These are phyloP conservation scores for Anhinga anhinga DNA, from an alignment of 2,113 vertebrate species.

Conservation along the genomic window DNA sequence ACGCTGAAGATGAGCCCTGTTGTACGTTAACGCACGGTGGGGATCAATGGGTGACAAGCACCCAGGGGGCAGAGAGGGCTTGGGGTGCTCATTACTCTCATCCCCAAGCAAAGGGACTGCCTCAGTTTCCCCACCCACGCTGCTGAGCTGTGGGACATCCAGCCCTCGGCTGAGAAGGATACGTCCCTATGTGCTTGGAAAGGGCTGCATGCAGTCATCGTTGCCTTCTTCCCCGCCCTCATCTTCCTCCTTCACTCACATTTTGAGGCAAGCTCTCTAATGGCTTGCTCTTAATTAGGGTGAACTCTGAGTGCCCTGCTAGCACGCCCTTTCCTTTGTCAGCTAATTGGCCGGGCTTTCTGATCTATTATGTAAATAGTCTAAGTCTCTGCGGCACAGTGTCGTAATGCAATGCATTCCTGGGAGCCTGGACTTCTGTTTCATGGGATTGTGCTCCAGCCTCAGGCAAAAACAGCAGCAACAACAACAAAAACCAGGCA, in stretches of 20 bases:
- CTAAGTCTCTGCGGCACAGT: slow-evolving; percentile 22
- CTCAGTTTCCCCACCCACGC: background rate
- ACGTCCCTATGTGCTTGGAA: background rate
- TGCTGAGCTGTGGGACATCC: background rate
- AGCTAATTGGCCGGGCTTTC: slow-evolving; percentile 53
- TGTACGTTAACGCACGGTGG: rapidly evolving
- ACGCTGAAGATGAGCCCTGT: background rate
- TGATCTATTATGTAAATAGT: slow-evolving; percentile 56
- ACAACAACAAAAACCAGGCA: background rate
- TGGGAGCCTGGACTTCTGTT: slow-evolving; percentile 42
- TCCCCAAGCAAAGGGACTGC: background rate
- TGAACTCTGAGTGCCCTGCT: slow-evolving; percentile 53
- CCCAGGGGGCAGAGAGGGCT: background rate
- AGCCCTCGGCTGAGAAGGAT: background rate
- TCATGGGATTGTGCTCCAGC: slow-evolving; percentile 18
- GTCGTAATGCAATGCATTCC: slow-evolving; percentile 26
- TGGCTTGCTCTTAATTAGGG: slow-evolving; percentile 14
- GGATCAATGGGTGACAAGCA: background rate
- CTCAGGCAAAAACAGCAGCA: background rate
- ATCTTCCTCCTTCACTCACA: background rate
- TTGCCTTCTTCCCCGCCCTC: background rate
- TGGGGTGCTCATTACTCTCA: background rate
- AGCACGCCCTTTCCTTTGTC: slow-evolving; percentile 33
- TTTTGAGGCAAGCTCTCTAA: background rate
- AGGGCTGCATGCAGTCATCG: background rate